Evolutionary conservation across 2,888 invertebrate genomes (phyloP), one percentile per base, ranked within the genome.

Genomic region (Limnephilus lunatus): DNA sequence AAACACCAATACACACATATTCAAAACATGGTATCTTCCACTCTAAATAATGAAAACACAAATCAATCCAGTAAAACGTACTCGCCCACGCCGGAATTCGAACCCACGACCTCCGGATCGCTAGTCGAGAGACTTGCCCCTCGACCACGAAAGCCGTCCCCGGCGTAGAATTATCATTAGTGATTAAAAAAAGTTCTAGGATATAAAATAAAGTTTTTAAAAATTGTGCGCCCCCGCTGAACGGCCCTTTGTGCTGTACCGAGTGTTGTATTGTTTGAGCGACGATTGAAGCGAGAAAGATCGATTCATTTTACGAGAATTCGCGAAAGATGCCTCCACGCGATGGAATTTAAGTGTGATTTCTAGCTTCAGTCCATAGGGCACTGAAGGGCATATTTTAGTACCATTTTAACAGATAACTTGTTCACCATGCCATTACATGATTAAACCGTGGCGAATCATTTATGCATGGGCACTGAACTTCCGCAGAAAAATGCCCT

Each of bases 251-350:
- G 19, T 44, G 1, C 44, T 12, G 44, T 12, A 19, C 19, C 19
- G 68, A 83, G 35, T 35, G 19, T 83, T 19, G 7, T 39, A 83
- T 83, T 25, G 83, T 83, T 83, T 35, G 32, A 35, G 11, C 25
- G 19, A 14, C 1, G 32, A 25, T 25, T 83, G 35, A 83, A 25
- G 83, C 83, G 83, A 83, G 83, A 19, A 32, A 11, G 39, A 83
- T 83, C 83, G 83, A 83, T 83, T 39, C 7, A 83, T 83, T 83
- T 83, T 35, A 83, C 35, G 83, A 39, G 83, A 35, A 83, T 83
- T 35, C 83, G 39, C 25, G 83, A 9, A 35, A 35, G 15, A 35
- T 25, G 35, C 35, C 83, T 83, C 35, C 35, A 83, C 35, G 39
- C 83, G 83, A 83, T 15, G 35, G 32, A 83, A 83, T 83, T 25